These are phyloP conservation scores for Heterohyrax brucei DNA, from an alignment of 2,797 vertebrate species.

Conservation along the genomic window DNA sequence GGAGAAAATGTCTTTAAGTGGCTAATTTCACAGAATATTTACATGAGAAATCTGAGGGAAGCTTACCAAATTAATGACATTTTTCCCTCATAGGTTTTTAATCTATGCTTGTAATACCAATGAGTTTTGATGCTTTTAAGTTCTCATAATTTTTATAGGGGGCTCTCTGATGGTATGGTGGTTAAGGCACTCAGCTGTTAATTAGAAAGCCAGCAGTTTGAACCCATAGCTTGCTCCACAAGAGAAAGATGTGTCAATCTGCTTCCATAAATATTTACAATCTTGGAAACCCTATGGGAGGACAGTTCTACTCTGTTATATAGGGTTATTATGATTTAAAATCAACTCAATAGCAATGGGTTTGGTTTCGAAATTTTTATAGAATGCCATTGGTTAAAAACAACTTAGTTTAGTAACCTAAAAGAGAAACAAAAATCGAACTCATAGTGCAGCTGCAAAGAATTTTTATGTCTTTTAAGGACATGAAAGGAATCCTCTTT, in stretches of 20 bases:
- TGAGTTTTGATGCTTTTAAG: constrained; percentile 39
- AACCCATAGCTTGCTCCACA: background rate
- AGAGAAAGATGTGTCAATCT: background rate
- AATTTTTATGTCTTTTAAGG: constrained; percentile 49
- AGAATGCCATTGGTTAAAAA: constrained; percentile 37
- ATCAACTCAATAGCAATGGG: background rate
- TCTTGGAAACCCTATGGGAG: no score
- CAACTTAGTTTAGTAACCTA: constrained; percentile 49
- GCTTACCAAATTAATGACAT: background rate
- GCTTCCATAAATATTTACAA: no score
- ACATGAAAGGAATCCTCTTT: constrained; percentile 53
- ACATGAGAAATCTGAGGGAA: constrained; percentile 40
- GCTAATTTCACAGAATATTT: background rate
- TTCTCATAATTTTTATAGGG: constrained; percentile 39
- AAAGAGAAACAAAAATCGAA: constrained; percentile 63
- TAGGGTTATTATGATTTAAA: background rate
- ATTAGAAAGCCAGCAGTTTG: background rate
- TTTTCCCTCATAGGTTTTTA: background rate
- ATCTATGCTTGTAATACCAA: background rate
- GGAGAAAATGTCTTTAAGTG: constrained; percentile 24
- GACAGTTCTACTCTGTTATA: no score
- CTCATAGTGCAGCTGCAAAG: constrained; percentile 6
- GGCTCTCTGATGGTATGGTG: background rate
- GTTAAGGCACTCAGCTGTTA: background rate
- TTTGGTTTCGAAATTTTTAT: constrained; percentile 10